A percentile compares a stretch with the other conserved stretches of the same genome.
Evolutionary conservation across 1,140 invertebrate genomes (phyloP).

Genomic region (Brachionus asplanchnoidis): DNA sequence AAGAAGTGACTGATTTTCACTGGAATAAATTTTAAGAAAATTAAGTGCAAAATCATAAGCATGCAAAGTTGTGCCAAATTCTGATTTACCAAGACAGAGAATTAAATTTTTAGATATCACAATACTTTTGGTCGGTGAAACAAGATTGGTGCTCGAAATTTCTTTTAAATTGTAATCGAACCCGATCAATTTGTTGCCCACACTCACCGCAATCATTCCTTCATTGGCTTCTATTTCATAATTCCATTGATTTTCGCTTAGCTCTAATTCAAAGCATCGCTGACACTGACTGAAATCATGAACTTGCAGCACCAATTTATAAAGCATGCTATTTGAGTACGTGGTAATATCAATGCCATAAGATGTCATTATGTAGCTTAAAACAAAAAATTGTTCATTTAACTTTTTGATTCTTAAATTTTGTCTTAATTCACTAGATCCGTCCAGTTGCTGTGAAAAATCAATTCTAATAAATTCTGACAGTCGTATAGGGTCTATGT

Average conservation of each 20-base stretch:
- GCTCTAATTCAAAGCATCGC: not conserved
- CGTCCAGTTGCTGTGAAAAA: not conserved
- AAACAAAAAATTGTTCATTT: not conserved
- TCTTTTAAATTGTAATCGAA: not conserved
- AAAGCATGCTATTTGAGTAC: not conserved
- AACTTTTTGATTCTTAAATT: not conserved
- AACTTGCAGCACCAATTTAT: not conserved
- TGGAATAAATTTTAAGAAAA: slow-evolving; percentile 8
- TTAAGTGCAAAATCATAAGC: not conserved
- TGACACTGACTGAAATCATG: not conserved
- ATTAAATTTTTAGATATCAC: not conserved
- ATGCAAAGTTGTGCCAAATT: not conserved
- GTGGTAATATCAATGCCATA: not conserved
- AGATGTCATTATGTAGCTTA: not conserved
- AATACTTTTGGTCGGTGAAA: not conserved
- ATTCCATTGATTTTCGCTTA: not conserved
- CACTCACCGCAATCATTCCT: not conserved
- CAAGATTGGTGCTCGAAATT: not conserved
- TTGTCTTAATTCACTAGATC: not conserved
- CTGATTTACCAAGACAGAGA: not conserved
- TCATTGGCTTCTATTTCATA: not conserved
- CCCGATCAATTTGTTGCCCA: not conserved
- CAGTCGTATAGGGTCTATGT: not conserved
- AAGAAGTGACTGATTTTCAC: not conserved
- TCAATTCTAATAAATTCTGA: not conserved